Percentiles rank a stretch among this genome's conserved stretches.
Evolutionary conservation across 2,113 vertebrate genomes (phyloP).

Genomic region (Thoracochromis brauschi): DNA sequence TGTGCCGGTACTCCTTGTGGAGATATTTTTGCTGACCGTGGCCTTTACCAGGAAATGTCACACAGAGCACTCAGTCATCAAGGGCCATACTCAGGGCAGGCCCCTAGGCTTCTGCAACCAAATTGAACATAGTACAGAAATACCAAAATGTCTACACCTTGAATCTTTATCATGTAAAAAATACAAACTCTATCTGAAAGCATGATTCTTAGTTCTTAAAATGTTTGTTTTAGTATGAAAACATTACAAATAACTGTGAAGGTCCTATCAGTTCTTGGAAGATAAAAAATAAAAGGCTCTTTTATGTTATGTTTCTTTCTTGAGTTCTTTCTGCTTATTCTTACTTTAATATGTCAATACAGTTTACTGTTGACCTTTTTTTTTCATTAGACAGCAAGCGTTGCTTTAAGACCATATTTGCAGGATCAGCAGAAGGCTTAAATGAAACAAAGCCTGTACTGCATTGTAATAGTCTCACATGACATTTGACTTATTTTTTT

Average conservation of each 20-base stretch:
- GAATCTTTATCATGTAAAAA: background rate
- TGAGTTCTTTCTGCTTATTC: background rate
- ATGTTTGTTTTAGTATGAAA: background rate
- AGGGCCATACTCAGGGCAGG: slow-evolving; percentile 18
- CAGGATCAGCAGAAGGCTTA: background rate
- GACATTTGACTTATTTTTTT: slow-evolving; percentile 54
- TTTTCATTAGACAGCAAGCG: background rate
- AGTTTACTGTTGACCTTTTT: background rate
- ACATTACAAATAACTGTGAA: background rate
- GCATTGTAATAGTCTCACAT: slow-evolving; percentile 25
- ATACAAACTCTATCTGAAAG: background rate
- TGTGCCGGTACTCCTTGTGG: slow-evolving; percentile 14
- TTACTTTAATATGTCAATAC: background rate
- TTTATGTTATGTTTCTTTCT: background rate
- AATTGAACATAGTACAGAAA: background rate
- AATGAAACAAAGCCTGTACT: background rate
- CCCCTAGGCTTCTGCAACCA: background rate
- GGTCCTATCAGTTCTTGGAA: background rate
- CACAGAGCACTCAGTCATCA: slow-evolving; percentile 30
- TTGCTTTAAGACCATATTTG: background rate
- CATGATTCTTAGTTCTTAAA: background rate
- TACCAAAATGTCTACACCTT: background rate
- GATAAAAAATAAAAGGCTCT: background rate
- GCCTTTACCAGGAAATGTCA: slow-evolving; percentile 66
- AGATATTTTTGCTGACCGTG: slow-evolving; percentile 55